These are phyloP conservation scores for Eonycteris spelaea DNA, from an alignment of 2,113 vertebrate genomes.

Conservation along the genomic window DNA sequence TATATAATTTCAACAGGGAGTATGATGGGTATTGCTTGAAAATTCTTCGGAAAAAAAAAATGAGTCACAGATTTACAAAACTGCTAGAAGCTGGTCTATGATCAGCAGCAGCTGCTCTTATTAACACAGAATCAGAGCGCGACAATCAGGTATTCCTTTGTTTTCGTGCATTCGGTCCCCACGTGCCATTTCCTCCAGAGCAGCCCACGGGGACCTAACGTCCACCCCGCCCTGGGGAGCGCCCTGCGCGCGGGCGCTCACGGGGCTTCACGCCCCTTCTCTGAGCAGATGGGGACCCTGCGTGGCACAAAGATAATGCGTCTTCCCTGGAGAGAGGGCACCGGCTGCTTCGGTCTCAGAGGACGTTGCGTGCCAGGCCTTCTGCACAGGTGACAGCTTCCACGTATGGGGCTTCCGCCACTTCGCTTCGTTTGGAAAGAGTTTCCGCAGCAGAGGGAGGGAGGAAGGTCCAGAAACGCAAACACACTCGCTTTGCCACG, in stretches of 20 bases:
- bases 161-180: constrained; percentile 64
- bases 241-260: constrained; percentile 9
- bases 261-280: constrained; percentile 73
- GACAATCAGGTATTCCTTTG: constrained; percentile 69
- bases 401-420: constrained; percentile 55
- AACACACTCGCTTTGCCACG: background rate
- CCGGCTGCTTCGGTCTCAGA: constrained; percentile 80
- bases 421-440: constrained; percentile 43
- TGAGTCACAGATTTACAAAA: constrained; percentile 57
- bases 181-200: constrained; percentile 76
- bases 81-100: constrained; percentile 22
- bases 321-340: constrained; percentile 80
- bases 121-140: constrained; percentile 46
- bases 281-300: constrained; percentile 82
- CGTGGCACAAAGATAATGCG: constrained; percentile 81
- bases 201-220: constrained; percentile 76
- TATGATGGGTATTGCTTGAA: constrained; percentile 21
- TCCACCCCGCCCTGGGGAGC: constrained; percentile 72
- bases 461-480: background rate
- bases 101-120: constrained; percentile 43
- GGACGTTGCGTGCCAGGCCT: constrained; percentile 70
- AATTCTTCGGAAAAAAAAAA: constrained; percentile 53
- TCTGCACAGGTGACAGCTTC: constrained; percentile 67
- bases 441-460: constrained; percentile 5
- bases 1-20: constrained; percentile 59